Evolutionary conservation across 64 coral and sea anemone genomes (phyloP), one percentile per base, ranked within the genome.

Genomic region (Pocillopora verrucosa): DNA sequence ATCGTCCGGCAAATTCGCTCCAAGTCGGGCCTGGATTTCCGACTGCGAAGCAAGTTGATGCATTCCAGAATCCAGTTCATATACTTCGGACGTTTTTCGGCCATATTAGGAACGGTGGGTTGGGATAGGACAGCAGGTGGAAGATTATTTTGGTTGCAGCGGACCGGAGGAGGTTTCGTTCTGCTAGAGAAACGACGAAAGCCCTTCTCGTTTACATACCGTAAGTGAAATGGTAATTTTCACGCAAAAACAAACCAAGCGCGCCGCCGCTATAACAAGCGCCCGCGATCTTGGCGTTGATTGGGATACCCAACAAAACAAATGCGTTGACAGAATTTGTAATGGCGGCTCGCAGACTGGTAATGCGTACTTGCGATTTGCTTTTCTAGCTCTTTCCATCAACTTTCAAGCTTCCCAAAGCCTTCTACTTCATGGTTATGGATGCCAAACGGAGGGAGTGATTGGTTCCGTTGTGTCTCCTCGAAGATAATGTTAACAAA

Each of bases 31-130:
- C 95, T 83, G 36, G 95, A 96, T 96, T 96, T 96, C 62, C 95
- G 91, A 93, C 95, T 96, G 63, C 95, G 93, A 64, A 96, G 82
- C 73, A 96, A 91, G 82, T 96, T 96, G 72, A 96, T 96, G 72
- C 95, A 96, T 93, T 96, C 95, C 85, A 96, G 69, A 86, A 96
- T 96, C 95, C 95, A 96, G 63, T 96, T 96, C 95, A 96, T 96
- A 59, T 96, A 96, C 74, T 96, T 96, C 1, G 95, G 95, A 72
- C 95, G 95, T 24, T 96, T 93, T 56, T 76, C 73, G 24, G 77
- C 78, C 89, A 75, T 93, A 75, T 72, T 37, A 19, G 38, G 38
- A 37, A 76, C 57, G 63, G 76, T 59, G 13, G 26, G 12, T 36
- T 61, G n/a, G 19, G 68, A 67, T 36, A 76, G 15, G 76, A 83